A percentile compares a stretch with the other conserved stretches of the same genome.
Evolutionary conservation across 2,797 vertebrate genomes (phyloP).

Genomic region (Bovichtus diacanthus): DNA sequence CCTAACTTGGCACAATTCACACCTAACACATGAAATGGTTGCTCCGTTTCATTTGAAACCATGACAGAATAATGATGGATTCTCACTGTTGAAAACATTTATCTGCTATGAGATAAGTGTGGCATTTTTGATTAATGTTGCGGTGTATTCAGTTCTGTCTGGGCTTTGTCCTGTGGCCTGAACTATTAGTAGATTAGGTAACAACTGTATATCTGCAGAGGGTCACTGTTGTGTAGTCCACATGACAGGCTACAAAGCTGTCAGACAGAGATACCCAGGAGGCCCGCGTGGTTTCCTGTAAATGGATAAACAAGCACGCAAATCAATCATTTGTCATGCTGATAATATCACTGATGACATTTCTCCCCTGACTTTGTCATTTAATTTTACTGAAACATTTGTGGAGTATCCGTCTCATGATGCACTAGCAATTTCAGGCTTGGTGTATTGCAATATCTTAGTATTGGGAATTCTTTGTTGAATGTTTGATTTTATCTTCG

Average conservation of each 20-base stretch:
- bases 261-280: constrained; percentile 32
- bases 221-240: constrained; percentile 23
- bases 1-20: constrained; percentile 20
- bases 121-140: constrained; percentile 25
- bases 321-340: constrained; percentile 65
- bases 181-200: constrained; percentile 49
- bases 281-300: constrained; percentile 43
- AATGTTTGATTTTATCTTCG: not conserved
- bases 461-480: not conserved
- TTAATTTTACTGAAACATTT: constrained; percentile 39
- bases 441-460: not conserved
- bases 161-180: constrained; percentile 4
- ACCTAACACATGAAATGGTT: constrained; percentile 1
- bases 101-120: constrained; percentile 27
- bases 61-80: constrained; percentile 15
- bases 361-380: constrained; percentile 31
- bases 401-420: not conserved
- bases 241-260: constrained; percentile 50
- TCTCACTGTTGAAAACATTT: not conserved
- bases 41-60: constrained; percentile 10
- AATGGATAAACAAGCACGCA: constrained; percentile 50
- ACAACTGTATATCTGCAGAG: constrained; percentile 43
- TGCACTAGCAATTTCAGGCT: not conserved
- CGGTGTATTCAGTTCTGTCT: not conserved
- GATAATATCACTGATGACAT: constrained; percentile 47